A percentile compares a stretch with the other conserved stretches of the same genome.
Evolutionary conservation across 2,113 vertebrate genomes (phyloP).

Genomic region (Nipponia nippon): DNA sequence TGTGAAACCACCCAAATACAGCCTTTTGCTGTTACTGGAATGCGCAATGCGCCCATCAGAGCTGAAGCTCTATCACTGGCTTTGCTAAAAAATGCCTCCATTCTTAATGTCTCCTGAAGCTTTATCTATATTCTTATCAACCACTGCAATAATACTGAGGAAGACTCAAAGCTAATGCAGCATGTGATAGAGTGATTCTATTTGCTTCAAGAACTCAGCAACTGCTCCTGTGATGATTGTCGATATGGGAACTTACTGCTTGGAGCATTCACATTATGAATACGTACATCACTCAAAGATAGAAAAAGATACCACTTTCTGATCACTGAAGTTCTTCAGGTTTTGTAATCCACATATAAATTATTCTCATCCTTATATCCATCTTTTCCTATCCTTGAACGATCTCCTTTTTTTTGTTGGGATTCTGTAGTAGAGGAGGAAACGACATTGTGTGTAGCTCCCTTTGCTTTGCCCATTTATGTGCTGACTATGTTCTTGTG

Average conservation of each 20-base stretch:
- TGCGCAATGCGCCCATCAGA: neutral
- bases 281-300: slow-evolving; percentile 24
- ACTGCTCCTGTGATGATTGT: slow-evolving; percentile 59
- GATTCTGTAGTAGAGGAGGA: neutral
- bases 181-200: slow-evolving; percentile 65
- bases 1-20: neutral
- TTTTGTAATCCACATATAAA: slow-evolving; percentile 35
- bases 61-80: neutral
- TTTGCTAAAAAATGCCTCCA: neutral
- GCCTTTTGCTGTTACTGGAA: neutral
- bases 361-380: neutral
- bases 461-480: neutral
- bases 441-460: neutral
- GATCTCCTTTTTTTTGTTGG: neutral
- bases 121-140: slow-evolving; percentile 62
- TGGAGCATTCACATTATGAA: slow-evolving; percentile 40
- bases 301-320: slow-evolving; percentile 31
- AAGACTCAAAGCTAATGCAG: slow-evolving; percentile 63
- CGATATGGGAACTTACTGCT: slow-evolving; percentile 49
- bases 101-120: slow-evolving; percentile 13
- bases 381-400: neutral
- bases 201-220: slow-evolving; percentile 61
- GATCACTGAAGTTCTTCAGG: slow-evolving; percentile 45
- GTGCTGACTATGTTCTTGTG: neutral
- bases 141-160: slow-evolving; percentile 43